These are phyloP conservation scores for Heterohyrax brucei DNA, from an alignment of 2,797 vertebrate species.

Conservation along the genomic window DNA sequence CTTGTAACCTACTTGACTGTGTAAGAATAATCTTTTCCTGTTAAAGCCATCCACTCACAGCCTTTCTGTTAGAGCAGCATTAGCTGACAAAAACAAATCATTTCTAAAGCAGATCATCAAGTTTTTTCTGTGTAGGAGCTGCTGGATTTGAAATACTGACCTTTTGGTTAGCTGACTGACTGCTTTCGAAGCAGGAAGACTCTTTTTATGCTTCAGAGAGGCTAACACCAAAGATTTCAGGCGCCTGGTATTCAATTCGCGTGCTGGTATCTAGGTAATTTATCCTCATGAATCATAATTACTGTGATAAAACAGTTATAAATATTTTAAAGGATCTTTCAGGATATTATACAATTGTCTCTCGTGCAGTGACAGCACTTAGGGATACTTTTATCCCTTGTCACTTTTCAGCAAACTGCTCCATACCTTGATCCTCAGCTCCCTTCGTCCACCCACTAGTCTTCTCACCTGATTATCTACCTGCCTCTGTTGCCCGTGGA, in stretches of 20 bases:
- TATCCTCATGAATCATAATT: background rate
- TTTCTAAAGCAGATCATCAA: background rate
- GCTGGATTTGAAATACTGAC: background rate
- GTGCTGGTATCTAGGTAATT: background rate
- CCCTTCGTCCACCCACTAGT: too few species aligned
- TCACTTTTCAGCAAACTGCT: background rate
- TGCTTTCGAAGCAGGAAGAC: background rate
- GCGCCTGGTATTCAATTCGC: background rate
- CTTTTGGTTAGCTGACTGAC: background rate
- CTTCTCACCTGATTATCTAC: background rate
- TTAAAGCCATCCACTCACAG: too few species aligned
- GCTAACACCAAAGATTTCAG: background rate
- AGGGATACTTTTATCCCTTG: background rate
- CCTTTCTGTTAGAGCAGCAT: too few species aligned
- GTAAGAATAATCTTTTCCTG: too few species aligned
- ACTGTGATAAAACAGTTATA: background rate
- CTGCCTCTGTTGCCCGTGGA: too few species aligned
- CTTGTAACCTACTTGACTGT: too few species aligned
- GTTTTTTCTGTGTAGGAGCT: background rate
- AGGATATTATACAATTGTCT: background rate
- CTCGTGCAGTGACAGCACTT: background rate
- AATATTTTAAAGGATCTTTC: constrained; percentile 1
- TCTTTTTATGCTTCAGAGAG: background rate
- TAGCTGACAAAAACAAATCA: too few species aligned
- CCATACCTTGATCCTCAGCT: background rate